A percentile compares a stretch with the other conserved stretches of the same genome.
These are phyloP conservation scores for Meda fulgida DNA, from an alignment of 2,797 vertebrate genomes.

Conservation along the genomic window DNA sequence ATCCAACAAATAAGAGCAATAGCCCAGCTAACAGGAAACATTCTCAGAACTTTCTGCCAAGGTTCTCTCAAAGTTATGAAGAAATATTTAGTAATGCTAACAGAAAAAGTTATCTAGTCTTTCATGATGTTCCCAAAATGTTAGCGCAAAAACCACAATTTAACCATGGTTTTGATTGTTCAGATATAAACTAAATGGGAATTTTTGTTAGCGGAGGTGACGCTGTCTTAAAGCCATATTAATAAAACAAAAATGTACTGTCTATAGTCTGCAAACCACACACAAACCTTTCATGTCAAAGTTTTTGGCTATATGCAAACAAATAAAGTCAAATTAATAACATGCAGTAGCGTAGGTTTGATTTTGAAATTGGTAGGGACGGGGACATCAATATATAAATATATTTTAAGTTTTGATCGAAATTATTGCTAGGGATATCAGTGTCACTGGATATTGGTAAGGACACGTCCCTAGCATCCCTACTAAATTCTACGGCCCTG, in stretches of 20 bases:
- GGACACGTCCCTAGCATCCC: too few relatives aligned
- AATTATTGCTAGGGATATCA: too few relatives aligned
- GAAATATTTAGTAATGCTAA: background rate
- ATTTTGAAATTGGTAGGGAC: too few relatives aligned
- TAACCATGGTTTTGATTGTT: too few relatives aligned
- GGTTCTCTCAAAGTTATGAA: background rate
- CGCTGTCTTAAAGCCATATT: background rate
- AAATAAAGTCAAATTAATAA: background rate
- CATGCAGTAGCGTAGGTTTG: too few relatives aligned
- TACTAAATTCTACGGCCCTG: too few relatives aligned
- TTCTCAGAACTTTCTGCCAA: background rate
- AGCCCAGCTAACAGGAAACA: background rate
- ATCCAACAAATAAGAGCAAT: background rate
- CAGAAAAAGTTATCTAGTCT: background rate
- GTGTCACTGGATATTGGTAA: too few relatives aligned
- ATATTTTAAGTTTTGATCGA: too few relatives aligned
- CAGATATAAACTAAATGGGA: too few relatives aligned
- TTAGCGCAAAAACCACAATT: background rate
- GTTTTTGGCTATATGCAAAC: too few relatives aligned
- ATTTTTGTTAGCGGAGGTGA: background rate
- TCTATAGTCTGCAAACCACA: background rate
- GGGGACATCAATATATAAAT: too few relatives aligned
- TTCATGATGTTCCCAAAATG: background rate
- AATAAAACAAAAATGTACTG: background rate
- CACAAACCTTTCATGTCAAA: background rate